Evolutionary conservation across 2,888 invertebrate genomes (phyloP).

Genomic region (Tanytarsus gracilentus): DNA sequence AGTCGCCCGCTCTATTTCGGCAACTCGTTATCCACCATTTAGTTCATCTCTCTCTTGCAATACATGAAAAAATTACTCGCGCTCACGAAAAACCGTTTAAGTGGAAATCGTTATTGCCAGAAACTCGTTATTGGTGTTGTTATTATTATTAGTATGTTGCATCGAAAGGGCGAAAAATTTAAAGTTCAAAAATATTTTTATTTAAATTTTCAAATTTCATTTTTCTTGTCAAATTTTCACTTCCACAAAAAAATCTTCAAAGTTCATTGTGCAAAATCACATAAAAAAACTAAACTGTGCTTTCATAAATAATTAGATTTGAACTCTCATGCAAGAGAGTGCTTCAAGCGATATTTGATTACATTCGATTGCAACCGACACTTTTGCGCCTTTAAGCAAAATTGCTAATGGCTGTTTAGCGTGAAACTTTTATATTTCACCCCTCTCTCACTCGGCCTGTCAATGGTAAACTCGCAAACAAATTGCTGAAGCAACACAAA

Average conservation of each 20-base stretch:
- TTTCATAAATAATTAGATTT: conserved; percentile 17
- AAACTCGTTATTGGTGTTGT: neutral
- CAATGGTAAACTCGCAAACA: neutral
- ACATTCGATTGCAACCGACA: conserved; percentile 21
- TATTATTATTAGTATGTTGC: neutral
- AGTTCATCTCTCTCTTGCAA: neutral
- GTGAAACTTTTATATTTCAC: neutral
- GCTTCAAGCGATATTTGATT: conserved; percentile 1
- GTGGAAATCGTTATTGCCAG: neutral
- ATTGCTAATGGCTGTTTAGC: conserved; percentile 16
- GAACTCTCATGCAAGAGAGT: neutral
- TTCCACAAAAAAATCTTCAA: no score
- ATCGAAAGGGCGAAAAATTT: neutral
- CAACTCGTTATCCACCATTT: neutral
- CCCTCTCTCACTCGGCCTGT: neutral
- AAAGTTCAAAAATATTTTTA: neutral
- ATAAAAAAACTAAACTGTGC: neutral
- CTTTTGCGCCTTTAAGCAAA: conserved; percentile 5
- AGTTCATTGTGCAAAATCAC: neutral
- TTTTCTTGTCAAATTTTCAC: neutral
- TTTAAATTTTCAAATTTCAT: neutral
- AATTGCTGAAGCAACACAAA: neutral
- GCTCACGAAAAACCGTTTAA: conserved; percentile 8
- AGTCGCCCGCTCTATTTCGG: neutral
- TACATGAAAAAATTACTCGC: neutral